phyloP scores from a whole-genome alignment of 1,140 invertebrate genomes.

The Thrips palmi region DNA sequence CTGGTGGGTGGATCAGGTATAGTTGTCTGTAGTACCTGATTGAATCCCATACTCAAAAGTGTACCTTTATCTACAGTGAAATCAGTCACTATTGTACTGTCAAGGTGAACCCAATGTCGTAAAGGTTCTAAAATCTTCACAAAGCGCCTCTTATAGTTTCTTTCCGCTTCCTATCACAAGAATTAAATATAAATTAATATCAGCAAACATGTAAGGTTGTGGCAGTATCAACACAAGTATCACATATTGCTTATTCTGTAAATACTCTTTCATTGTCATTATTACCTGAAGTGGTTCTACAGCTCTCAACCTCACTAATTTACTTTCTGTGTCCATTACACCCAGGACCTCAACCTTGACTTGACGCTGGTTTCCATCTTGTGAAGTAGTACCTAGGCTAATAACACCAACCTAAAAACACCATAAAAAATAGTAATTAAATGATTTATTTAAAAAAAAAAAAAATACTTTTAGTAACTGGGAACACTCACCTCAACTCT shows the following conservation, averaged over 20 bases:
- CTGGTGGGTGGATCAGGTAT: constrained; percentile 33
- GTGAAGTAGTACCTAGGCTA: constrained; percentile 69
- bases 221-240: not conserved
- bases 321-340: constrained; percentile 55
- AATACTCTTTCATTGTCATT: not conserved
- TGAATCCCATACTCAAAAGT: constrained; percentile 55
- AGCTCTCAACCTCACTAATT: constrained; percentile 52
- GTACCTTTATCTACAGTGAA: constrained; percentile 63
- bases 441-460: too few species aligned
- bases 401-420: constrained; percentile 58
- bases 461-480: too few species aligned
- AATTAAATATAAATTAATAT: not conserved
- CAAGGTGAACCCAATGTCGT: constrained; percentile 52
- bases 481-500: constrained; percentile 32
- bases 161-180: constrained; percentile 37
- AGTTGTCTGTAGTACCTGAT: constrained; percentile 45
- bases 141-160: constrained; percentile 51
- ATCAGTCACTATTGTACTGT: constrained; percentile 61
- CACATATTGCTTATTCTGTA: not conserved
- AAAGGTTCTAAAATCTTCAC: constrained; percentile 62
- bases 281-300: constrained; percentile 45
- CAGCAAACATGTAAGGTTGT: not conserved
- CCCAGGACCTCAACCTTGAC: constrained; percentile 79
- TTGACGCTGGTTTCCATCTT: constrained; percentile 61
- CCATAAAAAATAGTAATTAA: not conserved